These are phyloP conservation scores for Ametastegia equiseti DNA, from an alignment of 2,888 invertebrate species.

Conservation along the genomic window DNA sequence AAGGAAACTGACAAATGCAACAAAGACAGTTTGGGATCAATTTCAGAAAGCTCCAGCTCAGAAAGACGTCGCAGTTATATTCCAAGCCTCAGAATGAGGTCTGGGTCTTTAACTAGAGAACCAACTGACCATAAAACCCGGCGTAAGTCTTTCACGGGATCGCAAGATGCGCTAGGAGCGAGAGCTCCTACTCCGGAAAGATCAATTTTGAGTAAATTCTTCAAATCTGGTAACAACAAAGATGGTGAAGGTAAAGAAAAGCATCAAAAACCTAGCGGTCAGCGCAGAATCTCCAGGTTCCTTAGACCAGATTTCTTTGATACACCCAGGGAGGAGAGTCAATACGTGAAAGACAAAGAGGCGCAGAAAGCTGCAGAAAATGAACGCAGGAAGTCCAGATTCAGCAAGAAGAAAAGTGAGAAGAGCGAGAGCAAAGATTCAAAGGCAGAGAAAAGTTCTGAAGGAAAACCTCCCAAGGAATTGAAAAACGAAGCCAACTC, in stretches of 20 bases:
- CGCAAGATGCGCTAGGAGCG: constrained; percentile 56
- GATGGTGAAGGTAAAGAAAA: constrained; percentile 57
- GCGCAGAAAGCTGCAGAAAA: constrained; percentile 75
- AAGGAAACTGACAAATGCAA: constrained; percentile 69
- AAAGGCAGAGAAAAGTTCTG: constrained; percentile 63
- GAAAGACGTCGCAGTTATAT: constrained; percentile 69
- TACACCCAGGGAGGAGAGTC: constrained; percentile 82
- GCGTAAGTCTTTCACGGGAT: constrained; percentile 56
- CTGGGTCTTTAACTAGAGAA: constrained; percentile 69
- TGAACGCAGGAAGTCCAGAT: constrained; percentile 82
- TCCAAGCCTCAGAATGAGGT: constrained; percentile 67
- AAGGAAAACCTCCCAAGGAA: constrained; percentile 62
- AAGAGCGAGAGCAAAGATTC: constrained; percentile 81
- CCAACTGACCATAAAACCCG: constrained; percentile 53
- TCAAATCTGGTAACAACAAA: constrained; percentile 75
- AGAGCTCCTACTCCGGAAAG: constrained; percentile 74
- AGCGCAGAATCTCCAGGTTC: constrained; percentile 85
- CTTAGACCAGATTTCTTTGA: constrained; percentile 89
- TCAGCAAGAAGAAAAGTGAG: constrained; percentile 83
- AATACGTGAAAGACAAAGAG: constrained; percentile 78
- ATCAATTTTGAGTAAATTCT: constrained; percentile 79
- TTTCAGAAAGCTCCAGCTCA: constrained; percentile 59
- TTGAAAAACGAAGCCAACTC: constrained; percentile 68
- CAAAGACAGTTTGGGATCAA: constrained; percentile 64
- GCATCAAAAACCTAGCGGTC: constrained; percentile 72